These are phyloP conservation scores for Eledone cirrhosa DNA, from an alignment of 2,888 invertebrate genomes.

Conservation along the genomic window DNA sequence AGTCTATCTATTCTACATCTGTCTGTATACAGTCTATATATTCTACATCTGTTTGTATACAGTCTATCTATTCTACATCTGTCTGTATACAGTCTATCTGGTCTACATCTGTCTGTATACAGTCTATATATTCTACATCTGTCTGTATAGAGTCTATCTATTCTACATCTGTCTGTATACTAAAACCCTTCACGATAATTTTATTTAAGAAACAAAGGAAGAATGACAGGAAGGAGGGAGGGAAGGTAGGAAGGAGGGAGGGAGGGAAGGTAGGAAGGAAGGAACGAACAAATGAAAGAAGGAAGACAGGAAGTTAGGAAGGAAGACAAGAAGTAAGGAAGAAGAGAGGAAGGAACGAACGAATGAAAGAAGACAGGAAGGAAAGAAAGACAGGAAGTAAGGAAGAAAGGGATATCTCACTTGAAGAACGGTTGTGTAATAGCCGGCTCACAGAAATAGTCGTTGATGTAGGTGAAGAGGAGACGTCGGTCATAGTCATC, in stretches of 20 bases:
- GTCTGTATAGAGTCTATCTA: no score
- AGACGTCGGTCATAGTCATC: conserved; percentile 81
- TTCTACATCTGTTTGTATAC: no score
- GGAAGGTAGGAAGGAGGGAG: no score
- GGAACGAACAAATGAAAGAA: background rate
- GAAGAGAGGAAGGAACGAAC: background rate
- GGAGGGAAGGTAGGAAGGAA: background rate
- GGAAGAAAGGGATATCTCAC: conserved; percentile 59
- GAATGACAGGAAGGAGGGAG: background rate
- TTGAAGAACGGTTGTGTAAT: conserved; percentile 75
- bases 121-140: no score
- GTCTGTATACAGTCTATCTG: no score
- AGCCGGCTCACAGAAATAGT: conserved; percentile 81
- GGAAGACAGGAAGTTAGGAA: background rate
- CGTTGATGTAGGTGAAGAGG: conserved; percentile 83
- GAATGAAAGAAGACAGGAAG: background rate
- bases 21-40: no score
- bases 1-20: no score
- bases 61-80: no score
- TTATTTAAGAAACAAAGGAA: background rate
- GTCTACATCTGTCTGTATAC: no score
- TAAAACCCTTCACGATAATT: no score
- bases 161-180: no score
- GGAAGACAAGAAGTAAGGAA: background rate
- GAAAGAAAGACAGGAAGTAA: background rate